Conservation (phyloP, 2,113 vertebrate species). For the Geococcyx californianus region DNA sequence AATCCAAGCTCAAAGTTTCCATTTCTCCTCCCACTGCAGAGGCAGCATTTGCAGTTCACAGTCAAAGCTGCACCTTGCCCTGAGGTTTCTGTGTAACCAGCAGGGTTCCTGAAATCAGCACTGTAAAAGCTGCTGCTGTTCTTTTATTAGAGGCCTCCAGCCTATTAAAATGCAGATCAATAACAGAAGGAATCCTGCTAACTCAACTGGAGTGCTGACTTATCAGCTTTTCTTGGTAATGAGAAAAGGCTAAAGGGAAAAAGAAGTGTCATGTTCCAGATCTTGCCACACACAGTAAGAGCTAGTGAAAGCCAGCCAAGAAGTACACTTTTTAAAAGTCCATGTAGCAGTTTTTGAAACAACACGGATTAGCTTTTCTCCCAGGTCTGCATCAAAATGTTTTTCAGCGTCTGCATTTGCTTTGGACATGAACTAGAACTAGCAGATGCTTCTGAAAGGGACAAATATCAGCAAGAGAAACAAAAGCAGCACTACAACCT, state of each 20-base stretch:
- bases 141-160: not conserved
- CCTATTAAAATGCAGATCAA: constrained; percentile 33
- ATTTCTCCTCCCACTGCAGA: constrained; percentile 14
- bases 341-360: not conserved
- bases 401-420: not conserved
- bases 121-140: constrained; percentile 3
- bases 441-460: not conserved
- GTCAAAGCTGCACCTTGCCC: not conserved
- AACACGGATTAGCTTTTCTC: not conserved
- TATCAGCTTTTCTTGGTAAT: not conserved
- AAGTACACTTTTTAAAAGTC: not conserved
- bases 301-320: not conserved
- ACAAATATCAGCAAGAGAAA: not conserved
- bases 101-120: constrained; percentile 26
- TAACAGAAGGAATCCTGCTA: constrained; percentile 25
- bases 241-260: constrained; percentile 1
- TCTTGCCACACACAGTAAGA: not conserved
- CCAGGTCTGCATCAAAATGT: accelerated
- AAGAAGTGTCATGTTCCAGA: not conserved
- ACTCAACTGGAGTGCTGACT: not conserved
- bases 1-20: not conserved
- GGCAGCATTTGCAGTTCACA: not conserved
- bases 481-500: not conserved
- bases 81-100: constrained; percentile 5
- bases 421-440: not conserved